A percentile compares a stretch with the other conserved stretches of the same genome.
Evolutionary conservation across 2,797 vertebrate genomes (phyloP).

Genomic region (Prunella strophiata): DNA sequence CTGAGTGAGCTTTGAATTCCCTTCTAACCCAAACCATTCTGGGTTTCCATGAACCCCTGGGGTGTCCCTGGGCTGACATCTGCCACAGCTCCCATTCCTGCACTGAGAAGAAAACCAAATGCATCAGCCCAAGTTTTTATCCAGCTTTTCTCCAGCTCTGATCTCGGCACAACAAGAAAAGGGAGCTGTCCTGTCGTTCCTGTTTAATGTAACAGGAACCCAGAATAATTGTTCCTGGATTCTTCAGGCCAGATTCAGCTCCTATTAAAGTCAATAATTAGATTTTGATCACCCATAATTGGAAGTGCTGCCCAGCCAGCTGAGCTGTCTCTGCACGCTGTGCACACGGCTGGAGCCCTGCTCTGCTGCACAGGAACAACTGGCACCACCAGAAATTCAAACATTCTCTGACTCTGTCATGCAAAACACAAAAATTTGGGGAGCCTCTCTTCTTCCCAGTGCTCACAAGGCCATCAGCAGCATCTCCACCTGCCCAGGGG

Average conservation of each 20-base stretch:
- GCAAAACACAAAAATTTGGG: not conserved
- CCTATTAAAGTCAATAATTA: conserved; percentile 56
- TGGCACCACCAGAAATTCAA: fast-evolving
- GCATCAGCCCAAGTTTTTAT: not conserved
- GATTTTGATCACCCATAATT: conserved; percentile 48
- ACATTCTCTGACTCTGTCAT: fast-evolving
- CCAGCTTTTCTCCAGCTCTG: not conserved
- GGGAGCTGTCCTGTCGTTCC: not conserved
- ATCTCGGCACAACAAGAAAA: not conserved
- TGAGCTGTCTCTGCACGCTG: not conserved
- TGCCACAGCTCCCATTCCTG: not conserved
- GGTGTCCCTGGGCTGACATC: not conserved
- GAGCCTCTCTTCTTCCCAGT: not conserved
- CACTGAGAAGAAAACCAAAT: not conserved
- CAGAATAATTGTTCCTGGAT: conserved; percentile 5
- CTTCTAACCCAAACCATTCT: not conserved
- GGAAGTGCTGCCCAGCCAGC: conserved; percentile 51
- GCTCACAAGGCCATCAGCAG: not conserved
- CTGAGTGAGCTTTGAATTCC: not conserved
- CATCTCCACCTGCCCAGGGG: not conserved
- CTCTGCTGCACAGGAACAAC: not conserved
- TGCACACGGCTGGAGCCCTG: not conserved
- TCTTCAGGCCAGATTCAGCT: conserved; percentile 3
- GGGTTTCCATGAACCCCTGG: not conserved
- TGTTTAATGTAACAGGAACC: not conserved